These are phyloP conservation scores for Drosophila antonietae DNA, from an alignment of 2,888 invertebrate genomes.

Conservation along the genomic window DNA sequence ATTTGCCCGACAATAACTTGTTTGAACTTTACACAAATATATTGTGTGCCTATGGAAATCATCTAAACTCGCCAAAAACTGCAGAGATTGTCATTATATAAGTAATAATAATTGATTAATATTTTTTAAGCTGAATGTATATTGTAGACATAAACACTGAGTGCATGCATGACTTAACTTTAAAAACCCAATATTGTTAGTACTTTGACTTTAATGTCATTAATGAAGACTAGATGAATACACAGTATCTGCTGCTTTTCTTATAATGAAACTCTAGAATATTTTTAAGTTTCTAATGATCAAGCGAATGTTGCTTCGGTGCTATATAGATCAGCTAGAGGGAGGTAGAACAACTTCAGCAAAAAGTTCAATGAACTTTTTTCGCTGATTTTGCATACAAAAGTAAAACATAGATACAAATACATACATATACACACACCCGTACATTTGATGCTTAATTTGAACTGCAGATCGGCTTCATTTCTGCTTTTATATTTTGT, in stretches of 20 bases:
- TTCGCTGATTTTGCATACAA: background rate
- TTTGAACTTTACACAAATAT: constrained; percentile 34
- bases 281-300: background rate
- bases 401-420: background rate
- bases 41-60: constrained; percentile 11
- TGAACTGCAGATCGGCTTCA: background rate
- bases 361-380: constrained; percentile 1
- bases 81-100: background rate
- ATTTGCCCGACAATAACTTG: constrained; percentile 14
- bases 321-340: background rate
- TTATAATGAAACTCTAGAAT: too few species aligned
- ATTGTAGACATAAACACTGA: background rate
- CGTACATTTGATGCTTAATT: background rate
- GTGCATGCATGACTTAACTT: constrained; percentile 3
- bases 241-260: background rate
- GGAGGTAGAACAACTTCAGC: background rate
- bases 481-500: background rate
- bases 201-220: background rate
- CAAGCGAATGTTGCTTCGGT: background rate
- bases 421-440: background rate
- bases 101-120: constrained; percentile 1
- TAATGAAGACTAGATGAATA: background rate
- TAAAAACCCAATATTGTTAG: background rate
- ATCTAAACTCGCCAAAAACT: background rate
- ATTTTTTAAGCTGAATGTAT: background rate